phyloP scores from a whole-genome alignment of 1,140 invertebrate species.

The Euwallacea fornicatus region DNA sequence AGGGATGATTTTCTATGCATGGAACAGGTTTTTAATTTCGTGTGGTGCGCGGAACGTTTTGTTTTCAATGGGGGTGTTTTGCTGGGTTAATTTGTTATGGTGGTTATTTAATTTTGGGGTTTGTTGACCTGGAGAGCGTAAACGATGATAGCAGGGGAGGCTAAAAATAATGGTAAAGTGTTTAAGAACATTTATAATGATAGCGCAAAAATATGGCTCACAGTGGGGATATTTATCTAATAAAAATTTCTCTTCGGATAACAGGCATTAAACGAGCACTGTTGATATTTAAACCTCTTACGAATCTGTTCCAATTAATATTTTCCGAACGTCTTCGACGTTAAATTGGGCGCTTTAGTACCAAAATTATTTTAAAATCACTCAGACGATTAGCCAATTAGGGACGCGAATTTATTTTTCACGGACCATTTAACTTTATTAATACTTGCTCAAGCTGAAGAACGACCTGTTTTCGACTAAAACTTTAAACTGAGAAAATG shows the following conservation, averaged over 20 bases:
- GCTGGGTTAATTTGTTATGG: too few relatives aligned
- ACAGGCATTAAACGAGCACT: background rate
- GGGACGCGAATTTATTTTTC: conserved; percentile 36
- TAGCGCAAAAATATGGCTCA: too few relatives aligned
- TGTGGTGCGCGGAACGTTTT: background rate
- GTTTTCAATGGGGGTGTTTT: background rate
- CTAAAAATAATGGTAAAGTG: too few relatives aligned
- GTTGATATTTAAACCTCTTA: conserved; percentile 5
- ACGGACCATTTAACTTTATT: conserved; percentile 33
- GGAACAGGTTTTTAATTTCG: conserved; percentile 28
- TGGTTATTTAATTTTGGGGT: too few relatives aligned
- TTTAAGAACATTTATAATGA: too few relatives aligned
- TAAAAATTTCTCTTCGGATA: too few relatives aligned
- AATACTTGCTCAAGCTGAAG: conserved; percentile 28
- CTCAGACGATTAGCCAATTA: conserved; percentile 35
- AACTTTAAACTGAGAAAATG: conserved; percentile 8
- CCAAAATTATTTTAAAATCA: conserved; percentile 34
- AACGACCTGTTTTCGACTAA: conserved; percentile 27
- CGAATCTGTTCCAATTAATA: conserved; percentile 25
- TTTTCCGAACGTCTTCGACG: conserved; percentile 26
- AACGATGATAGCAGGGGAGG: too few relatives aligned
- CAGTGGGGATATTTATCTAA: too few relatives aligned
- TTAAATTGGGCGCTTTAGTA: conserved; percentile 26
- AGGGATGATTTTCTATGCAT: conserved; percentile 29
- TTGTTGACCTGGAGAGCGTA: too few relatives aligned